A percentile compares a stretch with the other conserved stretches of the same genome.
These are phyloP conservation scores for Gobio gobio DNA, from an alignment of 2,113 vertebrate genomes.

Conservation along the genomic window DNA sequence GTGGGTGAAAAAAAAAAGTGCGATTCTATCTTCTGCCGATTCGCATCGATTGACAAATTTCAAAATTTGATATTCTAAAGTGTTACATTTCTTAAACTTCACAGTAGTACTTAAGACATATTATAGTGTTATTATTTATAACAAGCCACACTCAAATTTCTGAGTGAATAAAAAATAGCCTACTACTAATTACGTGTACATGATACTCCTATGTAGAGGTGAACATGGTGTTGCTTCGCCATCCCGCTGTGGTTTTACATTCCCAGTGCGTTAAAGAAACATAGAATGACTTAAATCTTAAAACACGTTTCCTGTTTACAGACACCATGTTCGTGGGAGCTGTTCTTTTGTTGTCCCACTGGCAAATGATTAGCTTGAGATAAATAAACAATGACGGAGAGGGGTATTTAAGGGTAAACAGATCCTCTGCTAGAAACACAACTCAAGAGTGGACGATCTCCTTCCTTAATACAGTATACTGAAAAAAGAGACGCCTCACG, in stretches of 20 bases:
- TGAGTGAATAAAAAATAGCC: too few species aligned
- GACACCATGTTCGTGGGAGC: background rate
- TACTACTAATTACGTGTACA: too few species aligned
- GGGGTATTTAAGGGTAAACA: constrained; percentile 70
- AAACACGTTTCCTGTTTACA: background rate
- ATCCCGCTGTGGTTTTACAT: background rate
- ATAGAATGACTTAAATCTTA: background rate
- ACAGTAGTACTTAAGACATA: too few species aligned
- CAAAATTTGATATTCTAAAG: too few species aligned
- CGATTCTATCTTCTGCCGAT: too few species aligned
- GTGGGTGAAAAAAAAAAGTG: too few species aligned
- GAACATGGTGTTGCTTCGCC: background rate
- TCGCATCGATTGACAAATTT: too few species aligned
- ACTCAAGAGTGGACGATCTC: constrained; percentile 67
- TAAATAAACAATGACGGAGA: constrained; percentile 74
- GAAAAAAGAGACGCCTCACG: constrained; percentile 63
- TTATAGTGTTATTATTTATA: too few species aligned
- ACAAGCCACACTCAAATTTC: too few species aligned
- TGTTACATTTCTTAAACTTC: too few species aligned
- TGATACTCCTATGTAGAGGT: background rate
- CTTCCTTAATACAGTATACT: constrained; percentile 70
- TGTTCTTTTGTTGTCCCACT: constrained; percentile 53
- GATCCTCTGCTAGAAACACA: constrained; percentile 63
- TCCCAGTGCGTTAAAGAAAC: background rate
- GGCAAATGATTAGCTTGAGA: constrained; percentile 68